Conservation (phyloP, 2,797 vertebrate species). For the Betta splendens region DNA sequence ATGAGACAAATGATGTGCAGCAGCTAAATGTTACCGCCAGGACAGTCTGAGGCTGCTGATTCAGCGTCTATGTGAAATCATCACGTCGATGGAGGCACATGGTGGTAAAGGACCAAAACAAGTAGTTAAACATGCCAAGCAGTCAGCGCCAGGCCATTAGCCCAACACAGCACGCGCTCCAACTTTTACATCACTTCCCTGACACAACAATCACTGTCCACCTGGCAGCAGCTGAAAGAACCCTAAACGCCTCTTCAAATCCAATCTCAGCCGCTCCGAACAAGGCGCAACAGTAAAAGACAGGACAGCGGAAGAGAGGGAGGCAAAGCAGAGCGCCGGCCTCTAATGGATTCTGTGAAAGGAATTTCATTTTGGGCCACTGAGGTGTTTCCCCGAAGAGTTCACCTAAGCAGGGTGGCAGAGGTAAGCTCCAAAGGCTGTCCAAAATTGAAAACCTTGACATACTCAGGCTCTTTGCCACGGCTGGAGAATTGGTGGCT, state of each 20-base stretch:
- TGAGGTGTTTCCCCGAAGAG: constrained; percentile 56
- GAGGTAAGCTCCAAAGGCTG: constrained; percentile 32
- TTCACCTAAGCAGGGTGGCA: constrained; percentile 20
- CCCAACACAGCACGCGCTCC: not conserved
- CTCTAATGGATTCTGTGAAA: constrained; percentile 54
- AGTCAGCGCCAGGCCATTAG: constrained; percentile 5
- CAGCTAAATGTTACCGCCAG: not conserved
- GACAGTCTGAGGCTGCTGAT: too few relatives aligned
- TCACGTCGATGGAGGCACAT: too few relatives aligned
- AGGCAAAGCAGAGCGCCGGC: constrained; percentile 35
- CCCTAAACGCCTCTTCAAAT: constrained; percentile 30
- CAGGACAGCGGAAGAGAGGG: constrained; percentile 11
- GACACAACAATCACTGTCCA: not conserved
- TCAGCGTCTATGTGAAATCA: too few relatives aligned
- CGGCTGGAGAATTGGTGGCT: constrained; percentile 32
- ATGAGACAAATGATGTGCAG: not conserved
- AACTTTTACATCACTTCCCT: not conserved
- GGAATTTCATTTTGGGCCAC: constrained; percentile 65
- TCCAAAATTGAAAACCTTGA: constrained; percentile 61
- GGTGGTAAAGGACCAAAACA: not conserved
- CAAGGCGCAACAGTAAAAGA: constrained; percentile 20
- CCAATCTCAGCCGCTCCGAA: constrained; percentile 28
- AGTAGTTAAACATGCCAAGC: not conserved
- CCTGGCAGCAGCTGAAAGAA: constrained; percentile 8
- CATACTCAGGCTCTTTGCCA: constrained; percentile 26